Evolutionary conservation across 2,888 invertebrate genomes (phyloP), one percentile per base, ranked within the genome.

Genomic region (Lypha dubia): DNA sequence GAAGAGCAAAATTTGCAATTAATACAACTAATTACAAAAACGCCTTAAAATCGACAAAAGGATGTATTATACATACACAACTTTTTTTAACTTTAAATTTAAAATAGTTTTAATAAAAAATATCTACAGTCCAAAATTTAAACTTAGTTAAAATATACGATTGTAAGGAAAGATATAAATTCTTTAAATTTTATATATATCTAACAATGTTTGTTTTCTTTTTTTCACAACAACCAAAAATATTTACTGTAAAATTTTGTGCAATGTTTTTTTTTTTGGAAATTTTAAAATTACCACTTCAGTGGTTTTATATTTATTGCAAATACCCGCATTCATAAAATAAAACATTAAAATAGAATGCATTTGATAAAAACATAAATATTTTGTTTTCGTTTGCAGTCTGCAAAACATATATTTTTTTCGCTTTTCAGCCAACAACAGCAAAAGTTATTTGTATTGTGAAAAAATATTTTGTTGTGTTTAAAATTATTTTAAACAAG

Each of bases 301-400:
- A 49, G 20, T 49, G 49, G 20, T 51, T 22, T 51, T 22, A 51
- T 51, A 51, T 51, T 51, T 22, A 51, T 22, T 51, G 17, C 22
- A 51, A 49, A 49, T 49, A 20, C 49, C 49, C 17, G 49, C 22
- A 22, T 51, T 20, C 13, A 22, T 11, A 20, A 22, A 51, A 51
- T 51, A 51, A 11, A 51, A 9, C 49, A 22, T 22, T 11, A 6
- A 17, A 46, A 51, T 51, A 22, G 22, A 51, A 17, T 17, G n/a
- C 17, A 3, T 46, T 7, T 46, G 17, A 46, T 17, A 17, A 17
- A 46, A 46, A 46, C 46, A 17, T 22, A 51, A 51, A 51, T 51
- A 51, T 51, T 51, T 51, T 4, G 11, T 51, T 51, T 51, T 9
- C 22, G 11, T 51, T 51, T 9, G 3, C 1, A 51, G 20, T 22